phyloP scores from a whole-genome alignment of 2,113 vertebrate species.

The Hemichromis elongatus region DNA sequence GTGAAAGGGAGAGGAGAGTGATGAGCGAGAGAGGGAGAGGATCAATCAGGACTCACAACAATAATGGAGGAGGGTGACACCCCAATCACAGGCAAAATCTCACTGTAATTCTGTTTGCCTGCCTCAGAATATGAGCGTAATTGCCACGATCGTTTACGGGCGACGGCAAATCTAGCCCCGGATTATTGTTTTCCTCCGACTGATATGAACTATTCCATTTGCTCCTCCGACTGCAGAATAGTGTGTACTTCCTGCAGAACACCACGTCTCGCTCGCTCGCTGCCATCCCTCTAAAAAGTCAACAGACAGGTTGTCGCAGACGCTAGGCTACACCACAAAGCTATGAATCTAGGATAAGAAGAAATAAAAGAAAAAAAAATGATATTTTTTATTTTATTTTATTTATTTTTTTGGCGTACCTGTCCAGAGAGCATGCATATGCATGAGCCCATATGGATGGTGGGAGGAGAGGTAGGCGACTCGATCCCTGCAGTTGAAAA shows the following conservation, averaged over 20 bases:
- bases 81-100: conserved; percentile 55
- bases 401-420: conserved; percentile 24
- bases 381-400: not conserved
- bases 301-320: conserved; percentile 25
- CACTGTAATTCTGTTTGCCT: conserved; percentile 61
- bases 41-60: conserved; percentile 55
- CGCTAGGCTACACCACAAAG: not conserved
- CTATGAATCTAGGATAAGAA: conserved; percentile 5
- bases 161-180: conserved; percentile 8
- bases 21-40: conserved; percentile 37
- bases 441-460: conserved; percentile 60
- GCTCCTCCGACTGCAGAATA: not conserved
- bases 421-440: conserved; percentile 56
- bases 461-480: conserved; percentile 55
- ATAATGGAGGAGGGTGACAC: conserved; percentile 49
- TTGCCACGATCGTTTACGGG: conserved; percentile 42
- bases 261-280: not conserved
- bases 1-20: conserved; percentile 37
- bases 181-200: conserved; percentile 54
- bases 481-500: conserved; percentile 30
- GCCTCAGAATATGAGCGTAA: conserved; percentile 42
- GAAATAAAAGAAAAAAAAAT: not conserved
- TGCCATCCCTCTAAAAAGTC: conserved; percentile 19
- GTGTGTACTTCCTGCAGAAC: not conserved
- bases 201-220: conserved; percentile 46